These are phyloP conservation scores for Alosa alosa DNA, from an alignment of 2,113 vertebrate genomes.

Conservation along the genomic window DNA sequence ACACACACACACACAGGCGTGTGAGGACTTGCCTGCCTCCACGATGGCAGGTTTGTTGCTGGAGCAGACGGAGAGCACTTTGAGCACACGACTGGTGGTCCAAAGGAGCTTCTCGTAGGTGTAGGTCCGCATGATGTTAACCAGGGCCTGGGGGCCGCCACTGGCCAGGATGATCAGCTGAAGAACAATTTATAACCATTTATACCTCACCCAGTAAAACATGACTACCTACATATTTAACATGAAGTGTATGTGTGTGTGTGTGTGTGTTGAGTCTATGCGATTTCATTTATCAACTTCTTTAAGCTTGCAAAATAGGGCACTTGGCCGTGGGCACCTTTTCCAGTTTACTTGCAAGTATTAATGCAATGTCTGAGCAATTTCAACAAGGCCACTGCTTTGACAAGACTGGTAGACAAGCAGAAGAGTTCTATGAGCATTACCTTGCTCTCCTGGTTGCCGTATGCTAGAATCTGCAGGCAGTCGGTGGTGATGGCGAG, in stretches of 20 bases:
- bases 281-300: background rate
- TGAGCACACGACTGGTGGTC: constrained; percentile 98
- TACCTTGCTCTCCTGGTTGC: constrained; percentile 99
- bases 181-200: constrained; percentile 17
- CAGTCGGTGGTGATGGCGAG: constrained; percentile 98
- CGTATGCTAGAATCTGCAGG: constrained; percentile 97
- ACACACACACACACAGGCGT: background rate
- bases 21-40: constrained; percentile 85
- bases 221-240: background rate
- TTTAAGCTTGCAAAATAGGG: too few relatives aligned
- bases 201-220: background rate
- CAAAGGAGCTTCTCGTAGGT: constrained; percentile 97
- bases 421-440: background rate
- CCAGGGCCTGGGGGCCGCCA: constrained; percentile 93
- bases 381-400: too few relatives aligned
- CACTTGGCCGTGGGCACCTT: background rate
- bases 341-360: background rate
- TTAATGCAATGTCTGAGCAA: background rate
- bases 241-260: background rate
- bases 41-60: constrained; percentile 99
- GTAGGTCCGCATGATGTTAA: constrained; percentile 99
- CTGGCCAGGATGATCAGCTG: constrained; percentile 98
- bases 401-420: too few relatives aligned
- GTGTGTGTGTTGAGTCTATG: background rate
- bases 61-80: constrained; percentile 97